A percentile compares a stretch with the other conserved stretches of the same genome.
Evolutionary conservation across 2,888 invertebrate species (phyloP).

Genomic region (Cephus pulcher): DNA sequence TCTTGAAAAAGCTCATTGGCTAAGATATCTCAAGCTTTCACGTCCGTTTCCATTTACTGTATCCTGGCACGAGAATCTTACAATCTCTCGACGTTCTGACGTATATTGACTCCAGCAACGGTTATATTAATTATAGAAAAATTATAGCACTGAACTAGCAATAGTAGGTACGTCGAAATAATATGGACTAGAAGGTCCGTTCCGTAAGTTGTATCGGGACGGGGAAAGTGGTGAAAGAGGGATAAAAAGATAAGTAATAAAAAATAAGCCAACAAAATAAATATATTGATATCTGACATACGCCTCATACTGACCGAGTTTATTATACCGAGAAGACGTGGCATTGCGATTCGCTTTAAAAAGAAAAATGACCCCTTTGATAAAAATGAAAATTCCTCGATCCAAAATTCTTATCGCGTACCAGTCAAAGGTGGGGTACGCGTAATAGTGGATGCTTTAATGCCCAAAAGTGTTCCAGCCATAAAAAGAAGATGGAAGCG

Average conservation of each 20-base stretch:
- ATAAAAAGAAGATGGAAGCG: not conserved
- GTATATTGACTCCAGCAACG: not conserved
- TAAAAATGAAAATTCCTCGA: not conserved
- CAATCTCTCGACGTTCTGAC: not conserved
- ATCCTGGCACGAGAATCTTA: not conserved
- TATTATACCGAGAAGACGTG: slow-evolving; percentile 15
- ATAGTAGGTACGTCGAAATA: not conserved
- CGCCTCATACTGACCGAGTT: slow-evolving; percentile 24
- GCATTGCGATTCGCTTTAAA: slow-evolving; percentile 3
- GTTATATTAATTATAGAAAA: not conserved
- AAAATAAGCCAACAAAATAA: slow-evolving; percentile 57
- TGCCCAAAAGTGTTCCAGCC: not conserved
- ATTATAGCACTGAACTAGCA: not conserved
- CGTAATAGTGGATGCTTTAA: not conserved
- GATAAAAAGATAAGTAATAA: slow-evolving; percentile 38
- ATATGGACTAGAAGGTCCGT: not conserved
- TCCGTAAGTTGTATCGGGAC: not conserved
- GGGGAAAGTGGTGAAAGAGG: slow-evolving; percentile 12
- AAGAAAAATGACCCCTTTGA: not conserved
- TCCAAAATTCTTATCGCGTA: not conserved
- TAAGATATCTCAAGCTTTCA: not conserved
- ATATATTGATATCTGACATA: slow-evolving; percentile 41
- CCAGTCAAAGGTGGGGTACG: not conserved
- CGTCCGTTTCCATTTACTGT: not conserved
- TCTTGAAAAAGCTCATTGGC: not conserved